phyloP scores from a whole-genome alignment of 2,888 invertebrate genomes.

The Pharmacophagus antenor region DNA sequence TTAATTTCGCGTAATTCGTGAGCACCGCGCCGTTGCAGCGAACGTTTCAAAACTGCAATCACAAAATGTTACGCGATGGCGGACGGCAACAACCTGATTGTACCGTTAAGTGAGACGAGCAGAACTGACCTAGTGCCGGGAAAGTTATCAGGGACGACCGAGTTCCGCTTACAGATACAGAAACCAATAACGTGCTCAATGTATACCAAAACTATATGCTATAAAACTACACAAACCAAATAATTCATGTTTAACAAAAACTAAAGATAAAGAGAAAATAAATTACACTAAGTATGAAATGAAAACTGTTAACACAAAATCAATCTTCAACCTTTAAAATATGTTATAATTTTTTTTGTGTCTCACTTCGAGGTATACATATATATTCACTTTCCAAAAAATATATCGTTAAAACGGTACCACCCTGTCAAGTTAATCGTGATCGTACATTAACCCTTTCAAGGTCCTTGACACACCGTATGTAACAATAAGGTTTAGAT shows the following conservation, averaged over 20 bases:
- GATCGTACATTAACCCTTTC: too few relatives aligned
- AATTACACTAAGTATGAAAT: too few relatives aligned
- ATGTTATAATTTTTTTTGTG: too few relatives aligned
- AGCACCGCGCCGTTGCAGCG: conserved; percentile 50
- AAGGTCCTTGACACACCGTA: too few relatives aligned
- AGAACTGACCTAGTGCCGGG: conserved; percentile 80
- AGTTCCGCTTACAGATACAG: conserved; percentile 62
- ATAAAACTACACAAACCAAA: neutral
- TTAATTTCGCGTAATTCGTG: conserved; percentile 42
- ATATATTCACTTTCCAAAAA: too few relatives aligned
- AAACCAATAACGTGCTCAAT: conserved; percentile 47
- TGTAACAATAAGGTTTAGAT: too few relatives aligned
- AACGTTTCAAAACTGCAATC: conserved; percentile 74
- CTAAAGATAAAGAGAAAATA: too few relatives aligned
- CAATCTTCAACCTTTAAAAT: too few relatives aligned
- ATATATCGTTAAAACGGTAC: too few relatives aligned
- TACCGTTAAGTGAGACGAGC: conserved; percentile 77
- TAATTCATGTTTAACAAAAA: neutral
- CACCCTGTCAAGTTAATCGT: too few relatives aligned
- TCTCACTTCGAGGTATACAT: too few relatives aligned
- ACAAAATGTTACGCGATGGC: conserved; percentile 70
- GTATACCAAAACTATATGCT: conserved; percentile 30
- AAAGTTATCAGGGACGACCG: conserved; percentile 72
- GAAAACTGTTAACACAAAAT: too few relatives aligned
- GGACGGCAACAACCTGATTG: conserved; percentile 75